Conservation (phyloP, 2,113 vertebrate genomes). For the Desmodus rotundus region DNA sequence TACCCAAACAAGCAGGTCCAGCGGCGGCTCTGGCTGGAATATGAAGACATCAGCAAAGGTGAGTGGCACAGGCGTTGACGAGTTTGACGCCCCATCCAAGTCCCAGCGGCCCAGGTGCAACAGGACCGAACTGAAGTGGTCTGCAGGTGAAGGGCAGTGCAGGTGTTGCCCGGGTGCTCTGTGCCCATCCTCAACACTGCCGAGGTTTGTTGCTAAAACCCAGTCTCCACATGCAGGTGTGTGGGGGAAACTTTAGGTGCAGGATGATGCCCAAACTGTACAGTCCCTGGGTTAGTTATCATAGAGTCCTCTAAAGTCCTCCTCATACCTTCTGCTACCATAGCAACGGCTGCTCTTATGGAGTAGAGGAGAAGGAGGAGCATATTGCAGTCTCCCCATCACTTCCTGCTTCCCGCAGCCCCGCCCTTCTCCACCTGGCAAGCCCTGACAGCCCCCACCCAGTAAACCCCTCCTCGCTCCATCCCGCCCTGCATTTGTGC, state of each 20-base stretch:
- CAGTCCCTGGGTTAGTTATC: not conserved
- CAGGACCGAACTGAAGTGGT: not conserved
- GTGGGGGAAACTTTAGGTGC: not conserved
- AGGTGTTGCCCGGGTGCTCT: not conserved
- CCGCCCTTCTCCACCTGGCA: not conserved
- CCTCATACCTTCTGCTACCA: too few relatives aligned
- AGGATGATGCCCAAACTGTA: not conserved
- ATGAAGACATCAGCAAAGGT: conserved; percentile 99
- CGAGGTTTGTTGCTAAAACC: not conserved
- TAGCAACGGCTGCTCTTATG: not conserved
- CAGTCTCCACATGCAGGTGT: not conserved
- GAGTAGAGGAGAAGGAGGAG: not conserved
- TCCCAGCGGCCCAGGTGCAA: fast-evolving
- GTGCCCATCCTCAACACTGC: not conserved
- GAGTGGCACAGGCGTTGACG: not conserved
- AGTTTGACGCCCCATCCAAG: not conserved
- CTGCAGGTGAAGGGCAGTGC: not conserved
- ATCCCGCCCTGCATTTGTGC: not conserved
- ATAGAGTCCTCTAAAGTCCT: not conserved
- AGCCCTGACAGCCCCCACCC: not conserved
- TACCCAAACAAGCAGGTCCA: conserved; percentile 98
- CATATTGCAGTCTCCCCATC: not conserved
- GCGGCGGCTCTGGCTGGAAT: conserved; percentile 96
- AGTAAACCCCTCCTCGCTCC: not conserved
- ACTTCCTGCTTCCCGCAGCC: not conserved